phyloP scores from a whole-genome alignment of 2,888 invertebrate genomes.

The Lithophane ornitopus region DNA sequence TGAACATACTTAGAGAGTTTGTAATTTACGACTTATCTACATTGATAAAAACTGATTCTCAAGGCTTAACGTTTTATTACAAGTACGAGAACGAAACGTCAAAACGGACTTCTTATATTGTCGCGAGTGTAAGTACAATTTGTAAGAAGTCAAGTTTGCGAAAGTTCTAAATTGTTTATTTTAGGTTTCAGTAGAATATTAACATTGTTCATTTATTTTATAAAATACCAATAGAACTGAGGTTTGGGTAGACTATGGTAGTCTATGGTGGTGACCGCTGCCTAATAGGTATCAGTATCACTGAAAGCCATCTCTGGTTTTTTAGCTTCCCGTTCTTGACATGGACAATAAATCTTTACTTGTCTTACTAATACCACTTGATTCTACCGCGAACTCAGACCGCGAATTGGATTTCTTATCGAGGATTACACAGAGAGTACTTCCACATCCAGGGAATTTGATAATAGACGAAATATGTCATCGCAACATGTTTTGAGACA shows the following conservation, averaged over 20 bases:
- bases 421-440: too few species aligned
- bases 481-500: background rate
- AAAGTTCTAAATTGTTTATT: constrained; percentile 5
- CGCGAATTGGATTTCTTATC: background rate
- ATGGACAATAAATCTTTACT: background rate
- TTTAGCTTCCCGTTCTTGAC: background rate
- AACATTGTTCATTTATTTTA: background rate
- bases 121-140: too few species aligned
- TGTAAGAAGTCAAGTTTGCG: background rate
- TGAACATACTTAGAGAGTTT: too few species aligned
- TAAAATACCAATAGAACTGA: background rate
- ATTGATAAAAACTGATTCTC: too few species aligned
- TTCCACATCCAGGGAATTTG: too few species aligned
- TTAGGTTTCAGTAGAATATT: background rate
- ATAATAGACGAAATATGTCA: background rate
- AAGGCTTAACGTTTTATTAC: too few species aligned
- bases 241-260: background rate
- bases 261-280: background rate
- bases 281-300: background rate
- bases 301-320: background rate
- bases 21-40: too few species aligned
- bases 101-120: too few species aligned
- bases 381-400: background rate
- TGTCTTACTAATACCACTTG: background rate
- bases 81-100: too few species aligned